A percentile compares a stretch with the other conserved stretches of the same genome.
These are phyloP conservation scores for Drosophila sucinea DNA, from an alignment of 1,140 invertebrate genomes.

Conservation along the genomic window DNA sequence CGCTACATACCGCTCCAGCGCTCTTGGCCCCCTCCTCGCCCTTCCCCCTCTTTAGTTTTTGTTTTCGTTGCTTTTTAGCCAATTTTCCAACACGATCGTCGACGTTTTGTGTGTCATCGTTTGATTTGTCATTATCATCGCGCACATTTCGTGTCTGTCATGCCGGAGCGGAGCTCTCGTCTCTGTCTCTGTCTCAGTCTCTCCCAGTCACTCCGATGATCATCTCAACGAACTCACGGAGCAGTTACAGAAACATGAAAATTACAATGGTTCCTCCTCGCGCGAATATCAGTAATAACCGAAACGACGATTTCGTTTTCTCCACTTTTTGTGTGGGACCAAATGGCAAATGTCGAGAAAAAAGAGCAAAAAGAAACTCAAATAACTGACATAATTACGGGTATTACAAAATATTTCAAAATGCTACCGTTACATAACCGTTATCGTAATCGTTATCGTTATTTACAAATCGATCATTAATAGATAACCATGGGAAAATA, in stretches of 20 bases:
- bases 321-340: constrained; percentile 55
- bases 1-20: constrained; percentile 2
- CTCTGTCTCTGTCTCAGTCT: constrained; percentile 23
- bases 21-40: neutral
- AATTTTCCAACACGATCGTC: constrained; percentile 76
- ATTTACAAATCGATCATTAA: neutral
- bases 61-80: constrained; percentile 20
- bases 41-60: neutral
- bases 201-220: constrained; percentile 7
- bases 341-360: neutral
- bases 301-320: constrained; percentile 43
- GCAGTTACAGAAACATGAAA: constrained; percentile 71
- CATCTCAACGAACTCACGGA: constrained; percentile 12
- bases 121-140: constrained; percentile 82
- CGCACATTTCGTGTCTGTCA: constrained; percentile 54
- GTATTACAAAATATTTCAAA: neutral
- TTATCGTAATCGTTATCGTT: neutral
- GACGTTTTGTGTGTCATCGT: constrained; percentile 78
- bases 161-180: constrained; percentile 1
- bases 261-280: constrained; percentile 64
- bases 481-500: too few species aligned
- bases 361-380: neutral
- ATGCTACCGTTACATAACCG: neutral
- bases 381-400: neutral
- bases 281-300: constrained; percentile 75